Evolutionary conservation across 1,140 invertebrate genomes (phyloP), one percentile per base, ranked within the genome.

Genomic region (Drosophila tsacasi): DNA sequence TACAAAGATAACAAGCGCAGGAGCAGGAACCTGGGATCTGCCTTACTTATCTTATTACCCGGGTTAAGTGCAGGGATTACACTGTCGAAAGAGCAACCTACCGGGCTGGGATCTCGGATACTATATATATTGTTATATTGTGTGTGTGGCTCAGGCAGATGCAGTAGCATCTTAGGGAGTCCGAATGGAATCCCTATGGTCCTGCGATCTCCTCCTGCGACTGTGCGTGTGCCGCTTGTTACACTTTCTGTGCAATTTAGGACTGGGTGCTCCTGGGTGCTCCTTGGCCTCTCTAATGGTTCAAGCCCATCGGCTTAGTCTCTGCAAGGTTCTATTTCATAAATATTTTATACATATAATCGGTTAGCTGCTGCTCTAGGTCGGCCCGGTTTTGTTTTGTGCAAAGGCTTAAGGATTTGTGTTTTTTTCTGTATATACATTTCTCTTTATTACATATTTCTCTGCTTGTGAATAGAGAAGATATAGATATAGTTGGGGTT

Each of bases 1-100:
- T 89, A 71, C 85, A 89, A 89, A 85, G 85, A 89, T 89, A 89
- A 89, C 85, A 89, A 89, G 86, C 85, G 82, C 85, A 81, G 71
- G 44, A 84, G 65, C 74, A 50, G 55, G 55, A 64, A 39, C 71
- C 69, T 12, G 46, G 82, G 82, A 85, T 84, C 84, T 80, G 65
- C 35, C 86, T 89, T 90, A 89, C 85, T 90, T 89, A 89, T 89
- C 85, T 89, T 89, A 89, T 89, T 89, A 89, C 85, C 76, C 79
- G 86, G 85, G 85, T 89, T 89, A 89, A 89, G 85, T 89, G 85
- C 81, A 74, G 35, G 86, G 85, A 85, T 89, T 89, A 89, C 62
- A 68, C 23, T 81, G 84, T 91, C 85, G 85, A 89, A 89, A 91
- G 85, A 89, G 85, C 86, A 89, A 83, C 86, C 68, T 49, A 32